Base-by-base conservation (phyloP, 2,113 vertebrate genomes). In the Falcunculus frontatus region DNA sequence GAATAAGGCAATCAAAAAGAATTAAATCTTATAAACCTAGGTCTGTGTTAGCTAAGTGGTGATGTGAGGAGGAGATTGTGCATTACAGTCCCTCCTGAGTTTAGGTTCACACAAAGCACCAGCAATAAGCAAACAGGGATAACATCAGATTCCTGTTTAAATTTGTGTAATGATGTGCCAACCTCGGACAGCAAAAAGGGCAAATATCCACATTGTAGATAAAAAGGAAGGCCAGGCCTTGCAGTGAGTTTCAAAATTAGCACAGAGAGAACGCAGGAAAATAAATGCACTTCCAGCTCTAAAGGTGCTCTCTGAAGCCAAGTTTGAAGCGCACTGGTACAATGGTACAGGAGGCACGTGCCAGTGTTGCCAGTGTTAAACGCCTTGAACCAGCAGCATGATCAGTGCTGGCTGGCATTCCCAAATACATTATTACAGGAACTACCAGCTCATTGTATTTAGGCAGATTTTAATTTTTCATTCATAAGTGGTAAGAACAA, bases 281-380 rank as follows among this genome's bases (percentile, higher is more conserved):
- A 7, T 56, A 75, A 84, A 68, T 9, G 19, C 7, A 39, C 33
- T 64, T 60, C 7, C 20, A 62, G 32, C 26, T 79, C 33, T 85
- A 49, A 62, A 82, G 27, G 33, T 67, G 37, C 13, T 52, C 21
- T 59, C 16, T 78, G n/a, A 72, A 60, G 33, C 67, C 33, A 75
- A 56, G 35, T 63, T 5, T 35, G 55, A 78, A 89, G 39, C 26
- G 33, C 16, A 6, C 3, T 7, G 33, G 68, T 29, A n/a, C 11
- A 33, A 21, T 9, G 19, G 8, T 18, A 63, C 42, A 70, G 32
- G 25, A 86, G 18, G 22, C 20, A 44, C 0, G 0, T 37, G 9
- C 27, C 33, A 44, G 29, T 20, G 14, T 4, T 57, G 12, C 20
- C 76, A 33, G 16, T 30, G 18, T 35, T 79, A 67, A 81, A 41